phyloP scores from a whole-genome alignment of 2,888 invertebrate species.

The Anagyrus pseudococci region DNA sequence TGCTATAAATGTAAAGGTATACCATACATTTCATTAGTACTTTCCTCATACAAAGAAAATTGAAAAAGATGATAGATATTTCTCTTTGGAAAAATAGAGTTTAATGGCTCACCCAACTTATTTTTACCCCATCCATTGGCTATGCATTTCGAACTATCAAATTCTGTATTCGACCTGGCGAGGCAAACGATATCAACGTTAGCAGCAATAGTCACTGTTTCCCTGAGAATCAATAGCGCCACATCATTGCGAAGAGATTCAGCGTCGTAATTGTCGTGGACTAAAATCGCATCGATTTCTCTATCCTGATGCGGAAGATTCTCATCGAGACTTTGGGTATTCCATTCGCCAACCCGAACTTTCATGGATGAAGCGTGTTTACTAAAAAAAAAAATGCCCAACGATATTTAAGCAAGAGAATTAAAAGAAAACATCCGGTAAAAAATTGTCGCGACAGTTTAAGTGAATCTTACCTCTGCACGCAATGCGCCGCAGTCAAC shows the following conservation, averaged over 20 bases:
- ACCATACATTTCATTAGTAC: neutral
- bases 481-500: constrained; percentile 36
- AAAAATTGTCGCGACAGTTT: no score
- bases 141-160: constrained; percentile 67
- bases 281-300: constrained; percentile 65
- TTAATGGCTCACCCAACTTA: constrained; percentile 65
- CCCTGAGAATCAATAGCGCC: constrained; percentile 72
- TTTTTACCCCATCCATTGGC: constrained; percentile 82
- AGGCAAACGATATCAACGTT: constrained; percentile 77
- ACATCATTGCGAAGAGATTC: constrained; percentile 77
- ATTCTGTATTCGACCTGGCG: constrained; percentile 64
- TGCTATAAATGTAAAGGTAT: neutral
- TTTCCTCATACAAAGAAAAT: neutral
- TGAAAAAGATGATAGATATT: neutral
- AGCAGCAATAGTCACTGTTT: constrained; percentile 67
- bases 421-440: no score
- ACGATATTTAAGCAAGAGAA: no score
- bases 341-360: constrained; percentile 82
- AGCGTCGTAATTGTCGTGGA: constrained; percentile 71
- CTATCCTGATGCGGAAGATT: constrained; percentile 75
- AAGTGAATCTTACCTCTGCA: constrained; percentile 13
- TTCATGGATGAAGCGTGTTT: constrained; percentile 56
- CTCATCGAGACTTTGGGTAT: constrained; percentile 76
- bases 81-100: neutral
- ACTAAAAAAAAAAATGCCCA: no score